phyloP scores from a whole-genome alignment of 2,797 vertebrate genomes.

The Catamblyrhynchus diadema region DNA sequence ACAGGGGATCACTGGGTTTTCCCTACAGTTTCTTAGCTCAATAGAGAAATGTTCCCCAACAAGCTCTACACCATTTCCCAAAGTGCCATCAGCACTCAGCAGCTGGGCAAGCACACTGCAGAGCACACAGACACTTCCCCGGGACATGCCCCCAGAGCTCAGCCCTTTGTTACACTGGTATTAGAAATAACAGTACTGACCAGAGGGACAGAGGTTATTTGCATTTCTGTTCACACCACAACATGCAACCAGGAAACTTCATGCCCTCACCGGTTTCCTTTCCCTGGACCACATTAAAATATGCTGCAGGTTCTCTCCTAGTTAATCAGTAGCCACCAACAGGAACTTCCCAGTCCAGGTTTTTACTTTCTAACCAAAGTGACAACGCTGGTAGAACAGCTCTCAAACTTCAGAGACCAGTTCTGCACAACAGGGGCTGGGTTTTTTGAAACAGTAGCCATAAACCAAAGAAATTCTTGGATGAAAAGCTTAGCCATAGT shows the following conservation, averaged over 20 bases:
- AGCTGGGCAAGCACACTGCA: background rate
- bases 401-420: background rate
- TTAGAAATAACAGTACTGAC: background rate
- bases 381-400: background rate
- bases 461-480: background rate
- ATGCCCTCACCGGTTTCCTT: background rate
- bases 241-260: background rate
- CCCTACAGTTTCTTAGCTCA: background rate
- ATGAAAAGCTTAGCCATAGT: background rate
- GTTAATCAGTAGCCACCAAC: background rate
- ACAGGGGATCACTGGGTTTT: accelerated
- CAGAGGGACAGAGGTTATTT: background rate
- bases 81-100: background rate
- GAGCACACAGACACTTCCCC: background rate
- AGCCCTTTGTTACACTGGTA: background rate
- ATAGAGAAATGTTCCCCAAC: background rate
- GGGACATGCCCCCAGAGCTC: background rate
- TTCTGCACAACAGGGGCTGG: background rate
- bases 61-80: background rate
- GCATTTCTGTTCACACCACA: background rate
- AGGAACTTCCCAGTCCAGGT: background rate
- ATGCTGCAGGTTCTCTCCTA: background rate
- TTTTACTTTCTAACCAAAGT: background rate
- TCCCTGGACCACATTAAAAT: background rate
- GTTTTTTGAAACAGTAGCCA: background rate